Evolutionary conservation across 2,113 vertebrate genomes (phyloP), one percentile per base, ranked within the genome.

Genomic region (Acanthochromis polyacanthus): DNA sequence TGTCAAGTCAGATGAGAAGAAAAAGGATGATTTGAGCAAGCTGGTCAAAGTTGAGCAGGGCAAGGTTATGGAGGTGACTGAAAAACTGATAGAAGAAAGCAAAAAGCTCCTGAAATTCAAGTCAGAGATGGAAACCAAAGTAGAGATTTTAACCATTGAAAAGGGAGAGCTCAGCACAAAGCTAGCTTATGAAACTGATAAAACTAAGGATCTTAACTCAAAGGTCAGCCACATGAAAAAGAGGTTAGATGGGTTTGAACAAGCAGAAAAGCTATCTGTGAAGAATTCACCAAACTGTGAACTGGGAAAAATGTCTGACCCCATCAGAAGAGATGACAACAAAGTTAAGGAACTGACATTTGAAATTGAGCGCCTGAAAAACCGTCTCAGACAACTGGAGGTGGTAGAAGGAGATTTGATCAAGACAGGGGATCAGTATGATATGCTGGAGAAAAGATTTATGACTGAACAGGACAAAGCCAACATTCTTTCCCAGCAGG

Each of bases 11-110:
- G 97, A 98, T 72, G 98, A 99, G 83, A 96, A 95, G 88, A 98
- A 96, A 88, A 96, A 95, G 28, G 95, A 97, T 19, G 94, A 96
- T 30, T 83, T 99, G 85, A 97, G 94, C 77, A 95, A 92, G 75
- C 95, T 96, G 88, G 94, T 97, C 80, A 97, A 97, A 90, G 89
- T 92, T 59, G 98, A 99, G 84, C 96, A 99, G 91, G 94, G 93
- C 20, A 99, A 98, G 85, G 97, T 99, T 58, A 98, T 96, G 96
- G 96, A 98, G 75, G 97, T 99, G 32, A 99, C 98, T 2, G 98
- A 98, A 84, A 98, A 98, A 86, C 78, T 99, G 63, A 99, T 99
- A 67, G 97, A 99, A 62, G 98, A 99, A 91, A 99, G 98, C 91
- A 99, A 98, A 93, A 99, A 95, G 86, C 93, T 97, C 71, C 89